Evolutionary conservation across 2,888 invertebrate genomes (phyloP).

Genomic region (Mythimna ferrago): DNA sequence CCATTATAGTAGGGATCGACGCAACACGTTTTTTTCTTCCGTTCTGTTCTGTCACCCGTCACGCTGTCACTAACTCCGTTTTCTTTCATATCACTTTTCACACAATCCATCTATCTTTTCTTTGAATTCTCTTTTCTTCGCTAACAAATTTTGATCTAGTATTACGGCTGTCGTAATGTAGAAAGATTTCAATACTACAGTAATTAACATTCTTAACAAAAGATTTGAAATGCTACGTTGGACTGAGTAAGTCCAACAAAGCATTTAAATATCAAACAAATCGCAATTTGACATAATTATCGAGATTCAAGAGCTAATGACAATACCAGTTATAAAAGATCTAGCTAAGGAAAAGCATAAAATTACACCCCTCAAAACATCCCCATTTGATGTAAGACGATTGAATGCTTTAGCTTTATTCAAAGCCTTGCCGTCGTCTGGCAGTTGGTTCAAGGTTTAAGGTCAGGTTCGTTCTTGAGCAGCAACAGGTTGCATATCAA

Average conservation of each 20-base stretch:
- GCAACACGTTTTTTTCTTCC: no score
- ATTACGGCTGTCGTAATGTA: neutral
- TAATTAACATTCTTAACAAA: neutral
- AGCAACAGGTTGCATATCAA: constrained; percentile 33
- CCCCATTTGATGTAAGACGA: neutral
- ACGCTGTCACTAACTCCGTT: no score
- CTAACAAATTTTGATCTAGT: neutral
- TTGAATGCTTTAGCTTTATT: constrained; percentile 10
- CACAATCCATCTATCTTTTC: no score
- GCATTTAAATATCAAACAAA: neutral
- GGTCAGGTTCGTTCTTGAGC: constrained; percentile 9
- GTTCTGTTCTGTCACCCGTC: no score
- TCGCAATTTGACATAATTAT: neutral
- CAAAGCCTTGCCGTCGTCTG: constrained; percentile 5
- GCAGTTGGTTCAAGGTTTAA: constrained; percentile 9
- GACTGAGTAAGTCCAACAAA: neutral
- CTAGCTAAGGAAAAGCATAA: neutral
- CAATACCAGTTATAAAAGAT: neutral
- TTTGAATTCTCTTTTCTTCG: no score
- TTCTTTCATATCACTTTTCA: no score
- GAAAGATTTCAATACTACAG: no score
- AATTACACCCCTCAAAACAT: neutral
- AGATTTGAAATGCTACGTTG: neutral
- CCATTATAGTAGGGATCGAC: no score
- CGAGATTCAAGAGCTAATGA: neutral